Base-by-base conservation (phyloP, 2,113 vertebrate genomes). In the Rhegmatorhina hoffmannsi region DNA sequence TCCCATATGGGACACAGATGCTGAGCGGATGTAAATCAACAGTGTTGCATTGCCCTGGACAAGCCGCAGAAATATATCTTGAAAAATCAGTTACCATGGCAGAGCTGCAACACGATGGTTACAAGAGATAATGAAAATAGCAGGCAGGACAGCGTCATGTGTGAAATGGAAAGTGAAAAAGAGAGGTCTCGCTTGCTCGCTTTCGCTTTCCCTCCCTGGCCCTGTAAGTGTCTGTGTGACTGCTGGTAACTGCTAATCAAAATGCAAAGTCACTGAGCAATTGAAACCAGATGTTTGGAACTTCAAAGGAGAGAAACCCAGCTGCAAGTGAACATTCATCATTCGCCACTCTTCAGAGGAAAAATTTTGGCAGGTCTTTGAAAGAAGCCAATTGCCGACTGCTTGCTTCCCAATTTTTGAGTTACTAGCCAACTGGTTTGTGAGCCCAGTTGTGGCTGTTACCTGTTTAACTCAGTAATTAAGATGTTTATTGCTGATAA, bases 241-340 rank as follows among this genome's bases (percentile, higher is more conserved):
- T 84, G 62, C 73, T 96, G 88, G 96, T 95, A 97, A 97, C 94
- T 97, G 93, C 96, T 97, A 97, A 92, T 97, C 96, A 95, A 92
- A 96, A 91, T 94, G 96, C 97, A 97, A 91, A 79, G 79, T 90
- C 95, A 86, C 80, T 85, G 20, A 84, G 62, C 96, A 98, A 98
- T 98, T 96, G 96, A 98, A 98, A 98, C 96, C 98, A 98, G 98
- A 98, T 98, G 97, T 98, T 94, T 67, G 79, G 72, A 96, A 98
- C 98, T 98, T 98, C 98, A 98, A 98, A 98, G 97, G 86, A 90
- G 94, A 96, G 87, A 95, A 97, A 96, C 94, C 77, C 95, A 97
- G 96, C 93, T 92, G 90, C 81, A 94, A 97, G 85, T 67, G 85
- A 94, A 93, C 36, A 52, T 89, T 95, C 94, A 93, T 97, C 90